These are phyloP conservation scores for Castor canadensis DNA, from an alignment of 2,113 vertebrate genomes.

Conservation along the genomic window DNA sequence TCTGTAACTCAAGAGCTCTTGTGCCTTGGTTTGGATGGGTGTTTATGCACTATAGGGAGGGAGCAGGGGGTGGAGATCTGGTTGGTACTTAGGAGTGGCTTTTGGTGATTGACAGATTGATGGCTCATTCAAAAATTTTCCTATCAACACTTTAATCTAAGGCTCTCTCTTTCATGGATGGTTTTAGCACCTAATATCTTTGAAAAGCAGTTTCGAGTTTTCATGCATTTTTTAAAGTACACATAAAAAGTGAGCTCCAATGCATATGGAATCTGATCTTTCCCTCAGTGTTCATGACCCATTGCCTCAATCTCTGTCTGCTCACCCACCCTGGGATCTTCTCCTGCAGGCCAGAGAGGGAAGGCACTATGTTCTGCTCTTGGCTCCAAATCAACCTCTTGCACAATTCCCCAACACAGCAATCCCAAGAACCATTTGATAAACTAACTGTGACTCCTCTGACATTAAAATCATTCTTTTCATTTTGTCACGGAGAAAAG, in stretches of 20 bases:
- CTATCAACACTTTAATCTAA: not conserved
- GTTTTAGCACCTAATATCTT: not conserved
- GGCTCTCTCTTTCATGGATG: not conserved
- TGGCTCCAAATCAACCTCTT: not conserved
- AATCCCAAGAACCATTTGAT: too few species aligned
- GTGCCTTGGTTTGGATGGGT: too few species aligned
- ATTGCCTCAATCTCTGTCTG: not conserved
- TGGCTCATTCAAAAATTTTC: not conserved
- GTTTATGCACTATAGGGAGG: too few species aligned
- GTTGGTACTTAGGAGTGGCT: too few species aligned
- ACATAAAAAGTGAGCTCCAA: not conserved
- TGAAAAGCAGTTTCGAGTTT: not conserved
- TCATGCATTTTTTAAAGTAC: not conserved
- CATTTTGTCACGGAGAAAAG: not conserved
- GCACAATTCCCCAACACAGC: not conserved
- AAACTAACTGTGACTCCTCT: not conserved
- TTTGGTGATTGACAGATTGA: too few species aligned
- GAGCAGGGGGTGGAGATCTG: too few species aligned
- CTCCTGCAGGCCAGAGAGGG: not conserved
- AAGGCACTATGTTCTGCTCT: not conserved
- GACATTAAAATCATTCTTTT: not conserved
- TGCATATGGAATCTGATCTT: not conserved
- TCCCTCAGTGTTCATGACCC: not conserved
- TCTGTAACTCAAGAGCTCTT: too few species aligned
- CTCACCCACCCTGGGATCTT: not conserved